Conservation (phyloP, 2,888 invertebrate species). For the Clanis bilineata region DNA sequence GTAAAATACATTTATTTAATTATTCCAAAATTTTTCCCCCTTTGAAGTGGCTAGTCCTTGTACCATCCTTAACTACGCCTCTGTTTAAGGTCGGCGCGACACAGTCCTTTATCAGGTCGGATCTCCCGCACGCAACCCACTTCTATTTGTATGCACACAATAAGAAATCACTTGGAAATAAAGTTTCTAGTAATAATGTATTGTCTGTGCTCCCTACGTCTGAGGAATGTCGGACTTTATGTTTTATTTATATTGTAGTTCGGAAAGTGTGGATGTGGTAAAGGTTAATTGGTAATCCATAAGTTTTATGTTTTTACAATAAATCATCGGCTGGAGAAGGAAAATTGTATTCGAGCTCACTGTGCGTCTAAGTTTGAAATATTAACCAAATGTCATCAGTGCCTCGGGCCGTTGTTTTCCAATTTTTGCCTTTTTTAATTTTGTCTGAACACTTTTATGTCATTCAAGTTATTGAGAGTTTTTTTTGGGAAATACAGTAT, state of each 20-base stretch:
- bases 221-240: not conserved
- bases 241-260: slow-evolving; percentile 8
- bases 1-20: too few species aligned
- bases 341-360: too few species aligned
- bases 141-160: slow-evolving; percentile 35
- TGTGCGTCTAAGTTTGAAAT: too few species aligned
- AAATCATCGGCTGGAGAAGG: too few species aligned
- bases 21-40: too few species aligned
- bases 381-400: too few species aligned
- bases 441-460: too few species aligned
- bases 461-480: too few species aligned
- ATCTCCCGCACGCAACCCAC: slow-evolving; percentile 32
- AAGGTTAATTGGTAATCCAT: not conserved
- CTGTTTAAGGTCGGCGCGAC: not conserved
- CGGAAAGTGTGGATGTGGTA: not conserved
- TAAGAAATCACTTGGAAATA: slow-evolving; percentile 27
- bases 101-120: slow-evolving; percentile 12
- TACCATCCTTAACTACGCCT: not conserved
- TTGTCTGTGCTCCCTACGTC: not conserved
- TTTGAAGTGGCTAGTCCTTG: too few species aligned
- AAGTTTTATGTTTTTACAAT: not conserved
- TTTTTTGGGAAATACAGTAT: too few species aligned
- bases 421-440: too few species aligned
- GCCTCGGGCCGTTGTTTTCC: too few species aligned
- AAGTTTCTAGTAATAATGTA: slow-evolving; percentile 22